Evolutionary conservation across 2,797 vertebrate species (phyloP).

Genomic region (Parambassis ranga): DNA sequence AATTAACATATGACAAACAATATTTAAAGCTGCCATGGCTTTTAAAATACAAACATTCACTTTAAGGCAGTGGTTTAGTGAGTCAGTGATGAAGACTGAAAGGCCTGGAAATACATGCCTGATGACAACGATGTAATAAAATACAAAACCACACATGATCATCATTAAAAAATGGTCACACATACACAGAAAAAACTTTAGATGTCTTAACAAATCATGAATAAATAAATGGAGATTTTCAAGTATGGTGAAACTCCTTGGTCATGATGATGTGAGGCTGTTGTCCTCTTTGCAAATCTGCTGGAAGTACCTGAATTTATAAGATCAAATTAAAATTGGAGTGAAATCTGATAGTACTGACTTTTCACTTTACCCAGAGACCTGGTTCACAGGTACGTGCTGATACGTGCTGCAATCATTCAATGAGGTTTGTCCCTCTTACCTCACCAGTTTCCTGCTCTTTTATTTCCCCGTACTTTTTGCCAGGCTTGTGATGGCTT

Average conservation of each 20-base stretch:
- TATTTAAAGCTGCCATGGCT: no score
- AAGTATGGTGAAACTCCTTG: background rate
- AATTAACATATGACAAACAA: no score
- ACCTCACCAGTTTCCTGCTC: background rate
- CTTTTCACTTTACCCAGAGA: no score
- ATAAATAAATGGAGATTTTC: background rate
- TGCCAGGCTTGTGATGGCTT: slow-evolving; percentile 74
- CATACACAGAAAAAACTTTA: no score
- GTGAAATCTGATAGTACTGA: no score
- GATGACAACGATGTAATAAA: background rate
- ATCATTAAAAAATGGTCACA: no score
- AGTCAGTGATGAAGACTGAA: background rate
- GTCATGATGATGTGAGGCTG: background rate
- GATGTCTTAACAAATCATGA: background rate
- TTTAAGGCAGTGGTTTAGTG: slow-evolving; percentile 23
- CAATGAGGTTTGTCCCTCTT: no score
- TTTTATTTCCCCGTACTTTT: slow-evolving; percentile 53
- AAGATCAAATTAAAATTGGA: no score
- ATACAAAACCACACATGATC: background rate
- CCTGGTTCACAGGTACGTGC: no score
- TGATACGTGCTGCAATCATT: no score
- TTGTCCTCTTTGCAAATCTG: background rate
- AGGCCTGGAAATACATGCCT: background rate
- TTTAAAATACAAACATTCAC: no score
- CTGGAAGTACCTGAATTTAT: background rate